Percentiles rank a stretch among this genome's conserved stretches.
Evolutionary conservation across 2,888 invertebrate genomes (phyloP).

Genomic region (Athripsodes cinereus): DNA sequence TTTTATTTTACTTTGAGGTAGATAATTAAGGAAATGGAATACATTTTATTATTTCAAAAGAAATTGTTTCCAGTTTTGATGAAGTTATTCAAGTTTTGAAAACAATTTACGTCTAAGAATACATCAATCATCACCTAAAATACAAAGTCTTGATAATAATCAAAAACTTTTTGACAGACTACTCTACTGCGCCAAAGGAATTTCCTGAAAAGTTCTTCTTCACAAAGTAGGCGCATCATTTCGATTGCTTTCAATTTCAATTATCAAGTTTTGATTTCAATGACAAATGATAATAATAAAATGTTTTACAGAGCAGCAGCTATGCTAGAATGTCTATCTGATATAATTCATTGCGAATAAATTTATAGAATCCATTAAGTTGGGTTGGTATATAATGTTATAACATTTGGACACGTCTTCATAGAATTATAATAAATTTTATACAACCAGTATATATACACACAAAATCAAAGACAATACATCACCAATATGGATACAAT

Average conservation of each 20-base stretch:
- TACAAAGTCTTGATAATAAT: neutral
- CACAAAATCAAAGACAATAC: too few relatives aligned
- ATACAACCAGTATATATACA: too few relatives aligned
- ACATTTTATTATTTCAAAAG: neutral
- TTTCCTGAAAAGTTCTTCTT: neutral
- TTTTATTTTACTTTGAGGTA: too few relatives aligned
- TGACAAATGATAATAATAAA: neutral
- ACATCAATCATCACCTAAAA: neutral
- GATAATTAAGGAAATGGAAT: too few relatives aligned
- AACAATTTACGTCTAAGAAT: neutral
- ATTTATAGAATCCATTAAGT: too few relatives aligned
- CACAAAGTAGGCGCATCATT: neutral
- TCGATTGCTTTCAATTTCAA: conserved; percentile 1
- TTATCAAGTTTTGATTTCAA: neutral
- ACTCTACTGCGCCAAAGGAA: neutral
- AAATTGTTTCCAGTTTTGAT: neutral
- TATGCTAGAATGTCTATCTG: too few relatives aligned
- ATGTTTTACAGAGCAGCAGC: too few relatives aligned
- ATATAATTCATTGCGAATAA: too few relatives aligned
- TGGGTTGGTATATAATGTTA: too few relatives aligned
- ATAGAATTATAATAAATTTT: too few relatives aligned
- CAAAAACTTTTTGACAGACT: neutral
- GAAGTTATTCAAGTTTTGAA: conserved; percentile 1
- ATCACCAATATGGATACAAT: too few relatives aligned
- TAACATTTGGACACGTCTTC: too few relatives aligned